A percentile compares a stretch with the other conserved stretches of the same genome.
Conservation (phyloP, 2,113 vertebrate species). For the Triplophysa rosa region DNA sequence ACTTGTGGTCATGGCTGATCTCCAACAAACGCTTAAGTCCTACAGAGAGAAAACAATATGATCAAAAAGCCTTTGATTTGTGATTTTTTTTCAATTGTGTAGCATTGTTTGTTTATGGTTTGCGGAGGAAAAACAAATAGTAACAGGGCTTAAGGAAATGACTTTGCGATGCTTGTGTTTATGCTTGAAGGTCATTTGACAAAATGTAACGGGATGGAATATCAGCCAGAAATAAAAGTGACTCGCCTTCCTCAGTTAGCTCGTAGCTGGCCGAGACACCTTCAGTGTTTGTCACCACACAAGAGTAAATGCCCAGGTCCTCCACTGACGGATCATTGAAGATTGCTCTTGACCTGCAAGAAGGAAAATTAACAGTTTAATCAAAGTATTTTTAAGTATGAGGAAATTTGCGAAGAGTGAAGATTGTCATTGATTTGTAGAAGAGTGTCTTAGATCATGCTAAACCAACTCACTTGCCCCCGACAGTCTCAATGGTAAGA, state of each 20-base stretch:
- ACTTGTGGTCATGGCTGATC: slow-evolving; percentile 90
- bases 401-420: not conserved
- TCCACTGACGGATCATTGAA: slow-evolving; percentile 90
- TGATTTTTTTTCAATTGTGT: not conserved
- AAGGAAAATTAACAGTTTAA: not conserved
- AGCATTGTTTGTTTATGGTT: slow-evolving; percentile 1
- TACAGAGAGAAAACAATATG: slow-evolving; percentile 64
- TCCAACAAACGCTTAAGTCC: slow-evolving; percentile 90
- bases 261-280: slow-evolving; percentile 91
- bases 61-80: not conserved
- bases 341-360: slow-evolving; percentile 83
- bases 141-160: not conserved
- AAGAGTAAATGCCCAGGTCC: slow-evolving; percentile 92
- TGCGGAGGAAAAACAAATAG: not conserved
- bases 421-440: not conserved
- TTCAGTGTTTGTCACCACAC: slow-evolving; percentile 88
- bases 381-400: not conserved
- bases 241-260: slow-evolving; percentile 91
- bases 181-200: slow-evolving; percentile 34
- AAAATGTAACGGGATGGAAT: slow-evolving; percentile 43
- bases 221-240: slow-evolving; percentile 34
- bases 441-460: not conserved
- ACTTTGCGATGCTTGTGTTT: not conserved
- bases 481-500: slow-evolving; percentile 80
- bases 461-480: slow-evolving; percentile 79